These are phyloP conservation scores for Bombylius major DNA, from an alignment of 2,888 invertebrate species.

Conservation along the genomic window DNA sequence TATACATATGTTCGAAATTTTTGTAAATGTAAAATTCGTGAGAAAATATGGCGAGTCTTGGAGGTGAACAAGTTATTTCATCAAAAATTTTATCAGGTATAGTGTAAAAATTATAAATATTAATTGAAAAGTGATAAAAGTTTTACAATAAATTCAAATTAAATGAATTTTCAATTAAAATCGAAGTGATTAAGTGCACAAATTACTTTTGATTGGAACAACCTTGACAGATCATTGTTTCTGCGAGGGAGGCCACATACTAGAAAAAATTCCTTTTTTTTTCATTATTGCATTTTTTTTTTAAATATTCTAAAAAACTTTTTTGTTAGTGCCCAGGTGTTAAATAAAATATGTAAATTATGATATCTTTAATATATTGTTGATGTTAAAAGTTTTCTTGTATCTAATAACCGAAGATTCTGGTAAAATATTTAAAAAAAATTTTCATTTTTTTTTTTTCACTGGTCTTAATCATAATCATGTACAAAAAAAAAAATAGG, in stretches of 20 bases:
- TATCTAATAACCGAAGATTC: neutral
- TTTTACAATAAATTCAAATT: neutral
- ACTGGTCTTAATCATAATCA: neutral
- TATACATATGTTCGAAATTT: too few species aligned
- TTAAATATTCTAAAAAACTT: neutral
- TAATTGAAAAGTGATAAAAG: neutral
- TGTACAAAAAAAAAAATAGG: too few species aligned
- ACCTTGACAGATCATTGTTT: conserved; percentile 7
- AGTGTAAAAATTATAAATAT: conserved; percentile 4
- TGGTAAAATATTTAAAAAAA: neutral
- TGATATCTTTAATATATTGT: too few species aligned
- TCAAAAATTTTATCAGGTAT: conserved; percentile 36
- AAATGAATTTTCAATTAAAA: too few species aligned
- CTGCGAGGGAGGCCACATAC: neutral
- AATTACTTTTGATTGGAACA: neutral
- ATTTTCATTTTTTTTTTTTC: neutral
- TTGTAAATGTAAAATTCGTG: conserved; percentile 1
- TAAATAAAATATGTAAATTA: conserved; percentile 1
- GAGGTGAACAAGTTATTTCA: conserved; percentile 37
- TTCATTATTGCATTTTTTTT: neutral
- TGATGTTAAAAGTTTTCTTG: too few species aligned
- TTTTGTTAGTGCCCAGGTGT: conserved; percentile 8
- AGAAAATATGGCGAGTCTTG: conserved; percentile 39
- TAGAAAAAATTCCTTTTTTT: neutral
- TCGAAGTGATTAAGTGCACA: too few species aligned